These are phyloP conservation scores for Metopolophium dirhodum DNA, from an alignment of 1,140 invertebrate genomes.

Conservation along the genomic window DNA sequence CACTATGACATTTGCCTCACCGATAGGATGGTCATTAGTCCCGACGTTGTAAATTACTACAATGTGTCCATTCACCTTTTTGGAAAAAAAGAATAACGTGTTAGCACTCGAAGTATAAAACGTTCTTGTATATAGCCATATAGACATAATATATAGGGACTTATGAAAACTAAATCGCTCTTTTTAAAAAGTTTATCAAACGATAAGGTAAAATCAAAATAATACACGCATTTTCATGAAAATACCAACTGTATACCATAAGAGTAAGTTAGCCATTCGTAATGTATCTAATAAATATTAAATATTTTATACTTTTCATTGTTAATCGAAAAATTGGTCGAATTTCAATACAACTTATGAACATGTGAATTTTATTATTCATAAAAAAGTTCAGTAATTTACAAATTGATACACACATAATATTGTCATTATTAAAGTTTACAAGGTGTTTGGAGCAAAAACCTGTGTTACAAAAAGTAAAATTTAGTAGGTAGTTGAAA, in stretches of 20 bases:
- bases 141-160: background rate
- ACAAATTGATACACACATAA: background rate
- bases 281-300: no score
- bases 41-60: constrained; percentile 95
- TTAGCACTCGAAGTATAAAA: background rate
- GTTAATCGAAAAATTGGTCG: no score
- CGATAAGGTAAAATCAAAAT: background rate
- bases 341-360: no score
- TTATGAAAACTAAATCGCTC: background rate
- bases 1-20: constrained; percentile 84
- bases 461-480: background rate
- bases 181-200: background rate
- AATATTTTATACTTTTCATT: no score
- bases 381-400: background rate
- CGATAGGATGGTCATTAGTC: constrained; percentile 88
- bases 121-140: background rate
- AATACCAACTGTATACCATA: no score
- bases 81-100: background rate
- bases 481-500: background rate
- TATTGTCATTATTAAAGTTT: background rate
- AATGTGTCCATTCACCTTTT: constrained; percentile 66
- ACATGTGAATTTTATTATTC: background rate
- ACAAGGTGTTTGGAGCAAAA: background rate
- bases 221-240: background rate
- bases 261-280: no score